Evolutionary conservation across 2,888 invertebrate species (phyloP).

Genomic region (Nymphalis c-album): DNA sequence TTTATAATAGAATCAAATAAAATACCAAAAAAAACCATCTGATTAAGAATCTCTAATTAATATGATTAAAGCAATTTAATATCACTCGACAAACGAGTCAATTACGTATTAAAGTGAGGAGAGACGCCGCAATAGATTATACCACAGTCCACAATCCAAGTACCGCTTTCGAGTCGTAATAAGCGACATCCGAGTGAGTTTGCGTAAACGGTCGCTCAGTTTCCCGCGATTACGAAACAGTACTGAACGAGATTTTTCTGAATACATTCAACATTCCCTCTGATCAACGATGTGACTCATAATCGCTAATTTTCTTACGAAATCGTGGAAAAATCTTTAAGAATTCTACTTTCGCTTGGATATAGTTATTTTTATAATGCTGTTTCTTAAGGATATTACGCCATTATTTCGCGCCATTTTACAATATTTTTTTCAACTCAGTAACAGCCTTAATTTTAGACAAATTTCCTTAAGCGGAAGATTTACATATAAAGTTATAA

Average conservation of each 20-base stretch:
- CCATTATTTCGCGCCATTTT: too few species aligned
- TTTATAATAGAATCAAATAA: too few species aligned
- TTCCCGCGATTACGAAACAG: conserved; percentile 59
- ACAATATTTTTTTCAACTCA: too few species aligned
- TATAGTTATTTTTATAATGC: background rate
- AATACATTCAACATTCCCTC: conserved; percentile 47
- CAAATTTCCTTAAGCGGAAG: too few species aligned
- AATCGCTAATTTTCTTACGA: conserved; percentile 40
- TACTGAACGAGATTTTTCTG: conserved; percentile 59
- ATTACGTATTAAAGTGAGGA: conserved; percentile 26
- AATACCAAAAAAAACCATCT: conserved; percentile 1
- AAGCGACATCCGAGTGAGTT: conserved; percentile 33
- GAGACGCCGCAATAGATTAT: conserved; percentile 26
- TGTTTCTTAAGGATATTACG: too few species aligned
- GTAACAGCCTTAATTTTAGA: too few species aligned
- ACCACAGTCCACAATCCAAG: conserved; percentile 23
- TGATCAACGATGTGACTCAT: conserved; percentile 51
- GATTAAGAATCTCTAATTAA: background rate
- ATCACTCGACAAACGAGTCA: conserved; percentile 19
- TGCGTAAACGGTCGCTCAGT: conserved; percentile 43
- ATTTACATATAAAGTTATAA: too few species aligned
- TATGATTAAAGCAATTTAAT: conserved; percentile 19
- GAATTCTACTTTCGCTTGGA: conserved; percentile 17
- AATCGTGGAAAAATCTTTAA: conserved; percentile 27
- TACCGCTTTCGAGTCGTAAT: conserved; percentile 32